Conservation (phyloP, 2,888 invertebrate genomes). For the Zele albiditarsus region DNA sequence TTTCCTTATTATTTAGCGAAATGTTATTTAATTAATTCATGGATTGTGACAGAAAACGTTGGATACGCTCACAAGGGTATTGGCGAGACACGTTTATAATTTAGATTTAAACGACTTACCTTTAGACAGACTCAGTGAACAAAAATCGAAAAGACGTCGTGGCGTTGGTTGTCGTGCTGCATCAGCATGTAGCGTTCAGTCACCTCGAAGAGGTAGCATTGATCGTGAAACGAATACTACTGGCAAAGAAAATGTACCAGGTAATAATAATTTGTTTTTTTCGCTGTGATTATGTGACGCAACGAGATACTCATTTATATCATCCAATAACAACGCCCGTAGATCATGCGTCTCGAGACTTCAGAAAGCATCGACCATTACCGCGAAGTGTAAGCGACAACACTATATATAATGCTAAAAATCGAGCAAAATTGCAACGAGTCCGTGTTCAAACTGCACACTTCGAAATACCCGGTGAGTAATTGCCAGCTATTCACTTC, state of each 20-base stretch:
- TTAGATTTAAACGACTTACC: slow-evolving; percentile 92
- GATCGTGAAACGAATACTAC: slow-evolving; percentile 65
- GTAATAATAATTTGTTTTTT: slow-evolving; percentile 50
- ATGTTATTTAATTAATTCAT: slow-evolving; percentile 4
- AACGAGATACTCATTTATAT: slow-evolving; percentile 12
- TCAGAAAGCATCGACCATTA: slow-evolving; percentile 66
- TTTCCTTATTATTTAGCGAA: slow-evolving; percentile 15
- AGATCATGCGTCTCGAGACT: slow-evolving; percentile 68
- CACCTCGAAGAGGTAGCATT: slow-evolving; percentile 66
- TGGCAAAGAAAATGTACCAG: slow-evolving; percentile 66
- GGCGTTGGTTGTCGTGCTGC: slow-evolving; percentile 71
- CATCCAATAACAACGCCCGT: slow-evolving; percentile 8
- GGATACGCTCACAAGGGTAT: slow-evolving; percentile 94
- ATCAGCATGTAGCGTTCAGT: slow-evolving; percentile 70
- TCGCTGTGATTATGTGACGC: background rate
- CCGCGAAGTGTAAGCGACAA: slow-evolving; percentile 73
- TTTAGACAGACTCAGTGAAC: slow-evolving; percentile 84
- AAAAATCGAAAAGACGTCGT: slow-evolving; percentile 82
- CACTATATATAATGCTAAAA: slow-evolving; percentile 67
- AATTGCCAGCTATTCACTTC: background rate
- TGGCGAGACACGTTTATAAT: slow-evolving; percentile 95
- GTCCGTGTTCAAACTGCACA: slow-evolving; percentile 61
- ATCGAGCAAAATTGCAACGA: slow-evolving; percentile 63
- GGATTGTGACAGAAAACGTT: slow-evolving; percentile 85
- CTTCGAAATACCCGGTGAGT: slow-evolving; percentile 67